These are phyloP conservation scores for Phymatocera aterrima DNA, from an alignment of 2,888 invertebrate species.

Conservation along the genomic window DNA sequence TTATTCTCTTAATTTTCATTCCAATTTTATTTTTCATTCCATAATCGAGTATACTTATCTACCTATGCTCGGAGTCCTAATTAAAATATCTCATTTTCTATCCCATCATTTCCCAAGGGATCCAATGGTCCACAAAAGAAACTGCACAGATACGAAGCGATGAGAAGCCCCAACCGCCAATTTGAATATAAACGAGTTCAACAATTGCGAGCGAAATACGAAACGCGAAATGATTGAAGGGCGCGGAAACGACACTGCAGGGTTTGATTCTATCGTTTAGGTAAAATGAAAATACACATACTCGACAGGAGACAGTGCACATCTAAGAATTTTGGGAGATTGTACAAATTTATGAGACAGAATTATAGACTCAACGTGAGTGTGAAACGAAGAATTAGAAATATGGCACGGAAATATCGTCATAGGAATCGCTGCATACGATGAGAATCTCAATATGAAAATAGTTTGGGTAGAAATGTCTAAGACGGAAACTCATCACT, in stretches of 20 bases:
- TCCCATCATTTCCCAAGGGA: not conserved
- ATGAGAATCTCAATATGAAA: slow-evolving; percentile 21
- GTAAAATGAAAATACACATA: not conserved
- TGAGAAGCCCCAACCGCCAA: slow-evolving; percentile 3
- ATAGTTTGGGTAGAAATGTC: slow-evolving; percentile 13
- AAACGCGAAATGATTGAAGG: slow-evolving; percentile 23
- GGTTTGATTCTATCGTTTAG: slow-evolving; percentile 12
- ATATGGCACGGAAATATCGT: not conserved
- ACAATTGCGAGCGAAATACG: slow-evolving; percentile 10
- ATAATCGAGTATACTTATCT: no score
- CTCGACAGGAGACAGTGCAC: not conserved
- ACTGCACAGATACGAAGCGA: not conserved
- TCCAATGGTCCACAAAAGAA: not conserved
- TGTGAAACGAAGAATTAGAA: not conserved
- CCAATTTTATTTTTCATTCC: no score
- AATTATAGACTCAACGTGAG: not conserved
- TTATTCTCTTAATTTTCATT: no score
- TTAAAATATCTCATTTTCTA: not conserved
- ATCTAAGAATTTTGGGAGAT: not conserved
- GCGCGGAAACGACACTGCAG: slow-evolving; percentile 18
- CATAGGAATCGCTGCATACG: not conserved
- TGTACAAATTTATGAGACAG: not conserved
- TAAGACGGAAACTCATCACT: not conserved
- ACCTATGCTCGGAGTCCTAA: not conserved
- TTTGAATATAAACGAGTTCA: slow-evolving; percentile 35